Conservation (phyloP, 2,888 invertebrate species). For the Lasioglossum morio region DNA sequence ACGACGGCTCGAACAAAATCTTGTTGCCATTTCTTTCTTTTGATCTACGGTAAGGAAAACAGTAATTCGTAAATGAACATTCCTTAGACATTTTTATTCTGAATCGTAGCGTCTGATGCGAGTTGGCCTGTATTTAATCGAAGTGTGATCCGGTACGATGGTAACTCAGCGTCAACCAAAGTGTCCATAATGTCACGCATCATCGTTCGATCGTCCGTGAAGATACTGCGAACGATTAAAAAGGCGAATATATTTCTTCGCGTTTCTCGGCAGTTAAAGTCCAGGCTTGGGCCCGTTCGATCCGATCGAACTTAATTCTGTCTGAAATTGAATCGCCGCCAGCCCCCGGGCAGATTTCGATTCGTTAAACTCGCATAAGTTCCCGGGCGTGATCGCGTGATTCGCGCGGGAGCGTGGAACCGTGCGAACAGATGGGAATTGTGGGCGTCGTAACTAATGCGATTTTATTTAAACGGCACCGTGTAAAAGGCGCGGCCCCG, state of each 20-base stretch:
- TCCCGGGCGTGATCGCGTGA: constrained; percentile 9
- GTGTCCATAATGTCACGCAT: neutral
- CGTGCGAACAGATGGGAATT: constrained; percentile 33
- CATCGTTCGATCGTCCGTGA: too few relatives aligned
- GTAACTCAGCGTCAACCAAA: neutral
- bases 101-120: neutral
- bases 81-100: too few relatives aligned
- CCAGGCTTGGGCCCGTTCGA: neutral
- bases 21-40: neutral
- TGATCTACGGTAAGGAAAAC: neutral
- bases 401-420: neutral
- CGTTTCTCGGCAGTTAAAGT: neutral
- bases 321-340: neutral
- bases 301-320: neutral
- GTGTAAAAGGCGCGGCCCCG: constrained; percentile 50
- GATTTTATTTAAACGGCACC: constrained; percentile 46
- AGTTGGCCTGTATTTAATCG: neutral
- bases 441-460: constrained; percentile 40
- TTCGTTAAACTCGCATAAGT: constrained; percentile 12
- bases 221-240: too few relatives aligned
- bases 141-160: neutral
- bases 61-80: neutral
- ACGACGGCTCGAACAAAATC: constrained; percentile 34
- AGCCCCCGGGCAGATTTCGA: neutral
- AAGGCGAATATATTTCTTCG: neutral